Base-by-base conservation (phyloP, 2,113 vertebrate genomes). In the Scartelaos histophorus region DNA sequence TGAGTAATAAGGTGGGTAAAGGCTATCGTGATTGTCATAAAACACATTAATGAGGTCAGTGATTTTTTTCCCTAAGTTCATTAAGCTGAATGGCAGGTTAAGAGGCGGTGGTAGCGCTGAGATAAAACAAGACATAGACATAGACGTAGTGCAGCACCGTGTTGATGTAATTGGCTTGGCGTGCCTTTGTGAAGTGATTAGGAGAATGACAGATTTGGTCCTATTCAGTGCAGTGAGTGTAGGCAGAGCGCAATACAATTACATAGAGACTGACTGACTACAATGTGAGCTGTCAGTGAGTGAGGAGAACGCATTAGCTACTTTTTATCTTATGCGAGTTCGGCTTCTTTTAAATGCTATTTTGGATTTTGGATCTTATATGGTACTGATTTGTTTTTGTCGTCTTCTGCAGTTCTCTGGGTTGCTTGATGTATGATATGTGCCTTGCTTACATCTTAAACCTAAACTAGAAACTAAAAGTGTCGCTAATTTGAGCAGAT, bases 41-140 rank as follows among this genome's bases (percentile, higher is more conserved):
- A 86, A 70, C 24, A 71, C 62, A 43, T 38, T 64, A 45, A 73
- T 67, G 74, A 65, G 62, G 78, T 69, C 67, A 45, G 15, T 84
- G 76, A 83, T 43, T 82, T 53, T 82, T 71, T 15, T n/a, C n/a
- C 19, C 13, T 35, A n/a, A 56, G 21, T 82, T 85, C 61, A 67
- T 24, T 75, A 69, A 25, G 77, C 15, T 74, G 62, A 61, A 49
- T 76, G 61, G 46, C 76, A 38, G 74, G 67, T 69, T 35, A 56
- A 53, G 67, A 67, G 66, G 29, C 67, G 75, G 69, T 35, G 60
- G 29, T 19, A 17, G 60, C 34, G 29, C 16, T 12, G 61, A 64
- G 61, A 38, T 38, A 64, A 64, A 35, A 38, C 24, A 11, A 34
- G 17, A 64, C 60, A n/a, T 38, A 38, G 34, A 19, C 29, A 29